These are phyloP conservation scores for Indicator maculatus DNA, from an alignment of 2,113 vertebrate genomes.

Conservation along the genomic window DNA sequence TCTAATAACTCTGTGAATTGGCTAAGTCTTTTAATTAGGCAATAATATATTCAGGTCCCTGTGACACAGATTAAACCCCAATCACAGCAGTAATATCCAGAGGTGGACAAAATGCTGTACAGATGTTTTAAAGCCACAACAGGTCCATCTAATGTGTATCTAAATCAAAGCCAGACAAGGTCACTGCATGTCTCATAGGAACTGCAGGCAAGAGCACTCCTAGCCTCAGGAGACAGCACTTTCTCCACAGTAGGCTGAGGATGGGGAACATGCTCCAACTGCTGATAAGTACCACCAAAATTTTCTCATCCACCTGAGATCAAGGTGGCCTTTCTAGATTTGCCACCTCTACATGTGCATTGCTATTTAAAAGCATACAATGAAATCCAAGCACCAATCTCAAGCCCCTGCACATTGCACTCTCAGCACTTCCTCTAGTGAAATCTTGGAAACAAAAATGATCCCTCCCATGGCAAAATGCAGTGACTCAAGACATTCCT, in stretches of 20 bases:
- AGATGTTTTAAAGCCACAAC: neutral
- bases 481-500: neutral
- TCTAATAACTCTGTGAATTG: neutral
- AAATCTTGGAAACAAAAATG: neutral
- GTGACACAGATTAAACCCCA: neutral
- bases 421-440: neutral
- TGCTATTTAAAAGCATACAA: neutral
- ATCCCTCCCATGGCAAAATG: slow-evolving; percentile 1
- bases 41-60: neutral
- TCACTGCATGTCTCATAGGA: fast-evolving
- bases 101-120: neutral
- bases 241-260: neutral
- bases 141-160: fast-evolving
- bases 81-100: neutral
- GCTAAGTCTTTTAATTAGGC: neutral
- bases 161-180: neutral
- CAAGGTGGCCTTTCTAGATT: neutral
- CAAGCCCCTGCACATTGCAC: neutral
- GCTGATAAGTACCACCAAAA: neutral
- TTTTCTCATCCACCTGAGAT: neutral
- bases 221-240: neutral
- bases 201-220: neutral
- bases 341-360: neutral
- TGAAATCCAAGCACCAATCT: neutral
- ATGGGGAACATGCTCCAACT: neutral